Base-by-base conservation (phyloP, 2,888 invertebrate species). In the Phalera bucephala region DNA sequence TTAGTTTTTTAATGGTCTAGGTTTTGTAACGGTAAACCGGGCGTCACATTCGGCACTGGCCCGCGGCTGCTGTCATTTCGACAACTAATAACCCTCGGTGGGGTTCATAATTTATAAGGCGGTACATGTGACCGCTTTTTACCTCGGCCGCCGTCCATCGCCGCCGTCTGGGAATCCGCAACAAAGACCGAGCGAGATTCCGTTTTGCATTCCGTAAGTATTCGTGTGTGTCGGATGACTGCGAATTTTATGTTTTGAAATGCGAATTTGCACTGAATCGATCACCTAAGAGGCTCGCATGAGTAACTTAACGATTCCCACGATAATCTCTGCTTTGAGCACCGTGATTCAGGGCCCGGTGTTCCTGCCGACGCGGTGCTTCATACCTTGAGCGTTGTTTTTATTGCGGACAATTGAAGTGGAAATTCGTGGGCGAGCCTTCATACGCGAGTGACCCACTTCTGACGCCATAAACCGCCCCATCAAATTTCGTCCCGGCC, bases 131-230 rank as follows among this genome's bases (percentile, higher is more conserved):
- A 77, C 80, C 76, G 80, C 85, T 88, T 89, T 89, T 89, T 89
- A 77, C 81, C 62, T 69, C 64, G 41, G 29, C 55, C 62, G 62
- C 55, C 67, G 65, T 64, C 71, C 49, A 45, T 43, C 46, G 49
- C 78, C 79, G 78, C 73, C 77, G 89, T 89, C 89, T 89, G 89
- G 82, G 89, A 88, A 89, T 89, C 88, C 71, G 75, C 75, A 77
- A 82, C 87, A 83, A 86, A 86, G 88, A 78, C 66, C 72, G 63
- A 63, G 64, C 77, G 70, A 77, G 77, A 87, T 86, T 84, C 86
- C 85, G 79, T 74, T 83, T 83, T 81, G 85, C 85, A 86, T 89
- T 86, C 87, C 82, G 57, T 64, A 52, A 51, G 78, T 73, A 70
- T 77, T 73, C 75, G 75, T 71, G 72, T 69, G 74, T 67, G 74